Conservation (phyloP, 1,140 invertebrate species). For the Nixonia krombeini region DNA sequence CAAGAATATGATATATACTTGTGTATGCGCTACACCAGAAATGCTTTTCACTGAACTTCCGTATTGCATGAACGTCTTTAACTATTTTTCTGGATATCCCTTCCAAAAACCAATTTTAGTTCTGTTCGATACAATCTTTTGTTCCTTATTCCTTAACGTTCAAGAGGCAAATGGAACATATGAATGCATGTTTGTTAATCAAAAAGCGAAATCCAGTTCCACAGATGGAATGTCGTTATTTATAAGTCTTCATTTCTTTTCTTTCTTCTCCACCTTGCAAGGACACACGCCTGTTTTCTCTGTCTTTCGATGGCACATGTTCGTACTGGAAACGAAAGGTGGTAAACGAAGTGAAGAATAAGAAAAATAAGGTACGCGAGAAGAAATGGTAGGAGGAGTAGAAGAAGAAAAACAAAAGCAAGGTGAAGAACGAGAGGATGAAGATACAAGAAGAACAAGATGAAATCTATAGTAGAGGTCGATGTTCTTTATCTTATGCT, state of each 20-base stretch:
- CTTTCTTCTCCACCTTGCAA: constrained; percentile 48
- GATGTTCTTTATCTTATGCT: constrained; percentile 19
- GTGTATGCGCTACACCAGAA: no score
- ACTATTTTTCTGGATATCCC: no score
- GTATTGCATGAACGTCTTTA: no score
- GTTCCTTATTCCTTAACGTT: no score
- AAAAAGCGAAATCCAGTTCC: constrained; percentile 45
- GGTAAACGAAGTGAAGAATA: constrained; percentile 11
- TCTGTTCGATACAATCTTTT: no score
- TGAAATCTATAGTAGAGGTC: constrained; percentile 40
- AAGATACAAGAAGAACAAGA: constrained; percentile 34
- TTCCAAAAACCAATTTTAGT: no score
- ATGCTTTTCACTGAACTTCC: no score
- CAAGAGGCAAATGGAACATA: no score
- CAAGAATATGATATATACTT: no score
- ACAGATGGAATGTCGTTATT: constrained; percentile 46
- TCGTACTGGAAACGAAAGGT: constrained; percentile 17
- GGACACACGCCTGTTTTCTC: constrained; percentile 43
- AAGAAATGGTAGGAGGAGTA: constrained; percentile 45
- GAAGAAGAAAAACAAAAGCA: constrained; percentile 36
- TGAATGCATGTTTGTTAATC: constrained; percentile 20
- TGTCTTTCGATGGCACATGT: constrained; percentile 36
- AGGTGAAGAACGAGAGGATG: constrained; percentile 39
- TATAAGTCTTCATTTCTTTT: constrained; percentile 33
- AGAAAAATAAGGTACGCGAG: constrained; percentile 47